phyloP scores from a whole-genome alignment of 2,888 invertebrate species.

The Rhagonycha lutea region DNA sequence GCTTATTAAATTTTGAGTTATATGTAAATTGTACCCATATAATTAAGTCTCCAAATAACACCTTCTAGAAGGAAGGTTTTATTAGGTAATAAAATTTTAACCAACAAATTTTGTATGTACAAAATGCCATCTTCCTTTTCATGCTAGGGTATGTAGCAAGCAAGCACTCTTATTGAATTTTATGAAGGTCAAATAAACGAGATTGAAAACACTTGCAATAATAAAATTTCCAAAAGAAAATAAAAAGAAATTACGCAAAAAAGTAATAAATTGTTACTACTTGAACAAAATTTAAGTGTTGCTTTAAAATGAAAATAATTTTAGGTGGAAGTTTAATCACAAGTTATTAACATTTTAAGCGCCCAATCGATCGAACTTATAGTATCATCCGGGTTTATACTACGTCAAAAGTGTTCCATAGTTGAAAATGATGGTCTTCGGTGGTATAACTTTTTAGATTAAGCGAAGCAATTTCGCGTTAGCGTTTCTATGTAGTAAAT shows the following conservation, averaged over 20 bases:
- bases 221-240: not conserved
- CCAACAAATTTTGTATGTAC: constrained; percentile 1
- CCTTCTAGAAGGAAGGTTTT: not conserved
- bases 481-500: constrained; percentile 17
- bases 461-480: constrained; percentile 20
- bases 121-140: not conserved
- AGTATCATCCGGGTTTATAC: constrained; percentile 15
- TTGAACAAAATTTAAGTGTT: not conserved
- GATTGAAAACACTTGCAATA: constrained; percentile 14
- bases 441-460: constrained; percentile 26
- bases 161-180: constrained; percentile 14
- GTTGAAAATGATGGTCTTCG: constrained; percentile 19
- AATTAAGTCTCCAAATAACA: not conserved
- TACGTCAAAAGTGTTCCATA: not conserved
- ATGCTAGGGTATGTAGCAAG: not conserved
- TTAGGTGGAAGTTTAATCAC: constrained; percentile 4
- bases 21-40: not conserved
- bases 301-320: not conserved
- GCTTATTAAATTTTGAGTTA: not conserved
- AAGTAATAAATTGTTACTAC: not conserved
- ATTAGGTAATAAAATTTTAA: constrained; percentile 3
- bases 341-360: constrained; percentile 21
- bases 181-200: constrained; percentile 15
- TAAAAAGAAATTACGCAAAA: not conserved
- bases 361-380: constrained; percentile 24